Evolutionary conservation across 2,888 invertebrate species (phyloP), one percentile per base, ranked within the genome.

Genomic region (Malthinus seriepunctatus): DNA sequence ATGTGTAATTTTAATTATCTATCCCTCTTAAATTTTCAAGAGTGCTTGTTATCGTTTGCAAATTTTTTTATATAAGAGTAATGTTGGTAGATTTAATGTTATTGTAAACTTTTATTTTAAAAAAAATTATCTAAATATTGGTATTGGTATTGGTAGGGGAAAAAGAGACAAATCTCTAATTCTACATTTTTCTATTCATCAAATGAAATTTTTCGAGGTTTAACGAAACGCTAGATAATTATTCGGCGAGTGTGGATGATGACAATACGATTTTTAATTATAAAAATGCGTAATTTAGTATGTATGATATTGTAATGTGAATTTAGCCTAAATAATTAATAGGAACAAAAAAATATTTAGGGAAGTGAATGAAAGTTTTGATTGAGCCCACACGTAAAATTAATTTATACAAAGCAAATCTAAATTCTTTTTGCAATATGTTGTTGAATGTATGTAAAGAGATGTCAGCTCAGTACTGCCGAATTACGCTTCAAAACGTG

Each of bases 391-490:
- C n/a, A n/a, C n/a, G 5, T 23, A 2, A 3, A 23, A 23, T 23
- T 23, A 23, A 23, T 23, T 23, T 23, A 23, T 23, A 23, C 2
- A 23, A 47, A 15, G 53, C 56, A 60, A 56, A 60, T 62, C 59
- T 59, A 46, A 57, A 50, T 49, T 52, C 64, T 66, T 64, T 67
- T 63, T 62, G 67, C 66, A 64, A 64, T n/a, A n/a, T 69, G 67
- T 56, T 39, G 70, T 68, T 23, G 63, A 70, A 68, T 62, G 69
- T 67, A 69, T 70, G 67, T 65, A 12, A 46, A 59, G 66, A 63
- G 67, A 71, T 65, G 69, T 70, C 72, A 73, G 73, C 73, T 74
- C 73, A 69, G 72, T 71, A 73, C 74, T 74, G 74, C 73, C 74
- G 72, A 66, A 57, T 62, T 62, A 63, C 45, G 60, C 56, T 56